Conservation (phyloP, 2,888 invertebrate species). For the Thymelicus sylvestris region DNA sequence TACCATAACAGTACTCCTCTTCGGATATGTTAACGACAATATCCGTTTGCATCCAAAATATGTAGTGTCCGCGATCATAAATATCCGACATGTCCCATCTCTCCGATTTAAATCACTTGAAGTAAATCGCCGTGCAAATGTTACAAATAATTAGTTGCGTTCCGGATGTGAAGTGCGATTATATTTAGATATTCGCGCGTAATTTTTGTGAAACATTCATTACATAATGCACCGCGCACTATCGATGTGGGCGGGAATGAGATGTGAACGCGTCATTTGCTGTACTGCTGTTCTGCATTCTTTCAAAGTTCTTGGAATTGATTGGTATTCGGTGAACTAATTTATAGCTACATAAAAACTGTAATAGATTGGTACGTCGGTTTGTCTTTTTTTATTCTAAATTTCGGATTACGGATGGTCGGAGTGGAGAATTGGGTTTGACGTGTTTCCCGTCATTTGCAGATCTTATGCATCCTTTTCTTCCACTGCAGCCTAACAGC, state of each 20-base stretch:
- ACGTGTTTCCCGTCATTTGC: neutral
- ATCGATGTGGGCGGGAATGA: constrained; percentile 14
- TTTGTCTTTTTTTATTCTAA: too few relatives aligned
- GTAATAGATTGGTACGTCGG: too few relatives aligned
- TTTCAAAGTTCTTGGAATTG: neutral
- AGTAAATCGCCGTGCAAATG: neutral
- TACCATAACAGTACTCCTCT: too few relatives aligned
- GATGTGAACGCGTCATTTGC: neutral
- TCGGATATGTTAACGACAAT: too few relatives aligned
- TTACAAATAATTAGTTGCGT: constrained; percentile 13
- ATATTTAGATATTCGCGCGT: constrained; percentile 14
- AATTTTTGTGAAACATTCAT: constrained; percentile 12
- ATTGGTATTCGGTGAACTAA: too few relatives aligned
- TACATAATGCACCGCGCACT: constrained; percentile 6
- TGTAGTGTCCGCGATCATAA: neutral
- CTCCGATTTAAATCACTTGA: neutral
- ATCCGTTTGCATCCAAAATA: too few relatives aligned
- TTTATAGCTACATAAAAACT: too few relatives aligned
- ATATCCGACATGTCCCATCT: neutral
- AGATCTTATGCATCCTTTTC: neutral
- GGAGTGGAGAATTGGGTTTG: neutral
- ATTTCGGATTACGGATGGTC: neutral
- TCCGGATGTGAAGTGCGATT: constrained; percentile 10
- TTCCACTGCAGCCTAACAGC: neutral
- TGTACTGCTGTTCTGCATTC: neutral